Evolutionary conservation across 2,113 vertebrate genomes (phyloP).

Genomic region (Tapirus terrestris): DNA sequence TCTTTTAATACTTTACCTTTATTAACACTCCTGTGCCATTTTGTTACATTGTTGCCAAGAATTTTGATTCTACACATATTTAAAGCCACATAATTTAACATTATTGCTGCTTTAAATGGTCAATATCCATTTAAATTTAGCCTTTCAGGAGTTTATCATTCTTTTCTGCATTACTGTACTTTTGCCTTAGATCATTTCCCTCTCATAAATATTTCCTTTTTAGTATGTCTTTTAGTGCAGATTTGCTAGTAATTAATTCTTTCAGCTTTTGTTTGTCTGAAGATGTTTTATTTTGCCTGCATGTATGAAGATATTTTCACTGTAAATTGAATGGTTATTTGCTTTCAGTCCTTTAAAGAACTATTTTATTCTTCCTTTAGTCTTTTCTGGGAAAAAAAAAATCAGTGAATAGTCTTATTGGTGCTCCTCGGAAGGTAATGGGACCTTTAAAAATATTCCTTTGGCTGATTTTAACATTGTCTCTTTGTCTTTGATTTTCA

Average conservation of each 20-base stretch:
- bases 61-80: background rate
- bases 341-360: slow-evolving; percentile 20
- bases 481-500: background rate
- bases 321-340: background rate
- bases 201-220: background rate
- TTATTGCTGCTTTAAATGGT: background rate
- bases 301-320: background rate
- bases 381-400: background rate
- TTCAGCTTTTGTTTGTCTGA: background rate
- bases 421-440: background rate
- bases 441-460: background rate
- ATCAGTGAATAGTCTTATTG: background rate
- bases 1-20: background rate
- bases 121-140: background rate
- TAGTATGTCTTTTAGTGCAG: background rate
- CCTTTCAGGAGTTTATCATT: background rate
- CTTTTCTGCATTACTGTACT: background rate
- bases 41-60: background rate
- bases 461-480: background rate
- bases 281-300: background rate
- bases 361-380: background rate
- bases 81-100: background rate
- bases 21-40: background rate
- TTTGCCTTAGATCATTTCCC: background rate
- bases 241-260: background rate